Evolutionary conservation across 1,140 invertebrate genomes (phyloP).

Genomic region (Heterodera schachtii): DNA sequence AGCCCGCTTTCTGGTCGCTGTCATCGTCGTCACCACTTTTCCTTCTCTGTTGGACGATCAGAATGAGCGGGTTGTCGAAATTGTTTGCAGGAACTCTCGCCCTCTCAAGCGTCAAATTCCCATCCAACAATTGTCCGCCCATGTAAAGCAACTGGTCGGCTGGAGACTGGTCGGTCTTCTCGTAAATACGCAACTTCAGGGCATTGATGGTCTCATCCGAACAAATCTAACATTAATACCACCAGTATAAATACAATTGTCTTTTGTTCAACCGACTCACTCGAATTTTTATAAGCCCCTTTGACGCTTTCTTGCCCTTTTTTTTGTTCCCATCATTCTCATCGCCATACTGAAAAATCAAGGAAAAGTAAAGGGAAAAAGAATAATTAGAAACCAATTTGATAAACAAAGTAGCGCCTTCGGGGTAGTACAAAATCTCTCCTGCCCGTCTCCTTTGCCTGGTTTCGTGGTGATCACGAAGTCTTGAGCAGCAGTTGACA

Average conservation of each 20-base stretch:
- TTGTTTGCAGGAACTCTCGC: slow-evolving; percentile 35
- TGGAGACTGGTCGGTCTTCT: slow-evolving; percentile 38
- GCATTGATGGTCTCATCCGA: slow-evolving; percentile 41
- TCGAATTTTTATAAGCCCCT: slow-evolving; percentile 39
- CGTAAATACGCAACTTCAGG: slow-evolving; percentile 43
- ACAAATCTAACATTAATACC: slow-evolving; percentile 28
- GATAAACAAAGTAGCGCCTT: slow-evolving; percentile 42
- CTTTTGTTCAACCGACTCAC: slow-evolving; percentile 17
- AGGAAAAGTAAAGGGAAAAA: neutral
- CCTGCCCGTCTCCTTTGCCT: neutral
- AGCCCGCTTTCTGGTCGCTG: slow-evolving; percentile 8
- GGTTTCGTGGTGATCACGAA: slow-evolving; percentile 8
- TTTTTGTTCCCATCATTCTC: slow-evolving; percentile 24
- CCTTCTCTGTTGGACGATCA: slow-evolving; percentile 48
- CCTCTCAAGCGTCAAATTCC: slow-evolving; percentile 32
- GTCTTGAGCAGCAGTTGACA: slow-evolving; percentile 17
- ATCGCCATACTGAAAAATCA: slow-evolving; percentile 42
- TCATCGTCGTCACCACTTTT: neutral
- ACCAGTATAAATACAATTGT: neutral
- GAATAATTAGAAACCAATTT: slow-evolving; percentile 32
- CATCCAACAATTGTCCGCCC: slow-evolving; percentile 33
- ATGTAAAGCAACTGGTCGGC: slow-evolving; percentile 49
- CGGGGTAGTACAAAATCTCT: slow-evolving; percentile 32
- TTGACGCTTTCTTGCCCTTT: slow-evolving; percentile 17
- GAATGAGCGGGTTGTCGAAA: slow-evolving; percentile 36